A percentile compares a stretch with the other conserved stretches of the same genome.
These are phyloP conservation scores for Neodiprion lecontei DNA, from an alignment of 1,140 invertebrate species.

Conservation along the genomic window DNA sequence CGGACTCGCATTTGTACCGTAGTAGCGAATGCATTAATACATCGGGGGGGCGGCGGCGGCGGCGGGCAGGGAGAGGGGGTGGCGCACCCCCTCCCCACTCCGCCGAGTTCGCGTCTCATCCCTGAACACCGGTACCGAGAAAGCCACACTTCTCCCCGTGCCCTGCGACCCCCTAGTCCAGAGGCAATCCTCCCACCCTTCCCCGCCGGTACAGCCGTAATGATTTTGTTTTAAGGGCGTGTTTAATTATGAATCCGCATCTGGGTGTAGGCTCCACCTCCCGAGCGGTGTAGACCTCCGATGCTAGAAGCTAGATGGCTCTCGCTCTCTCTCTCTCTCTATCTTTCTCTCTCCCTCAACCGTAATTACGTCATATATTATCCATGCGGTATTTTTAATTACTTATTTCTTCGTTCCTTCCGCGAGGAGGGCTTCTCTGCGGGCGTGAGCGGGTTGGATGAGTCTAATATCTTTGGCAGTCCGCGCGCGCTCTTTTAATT, in stretches of 20 bases:
- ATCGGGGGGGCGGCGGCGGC: not conserved
- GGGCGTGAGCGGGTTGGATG: conserved; percentile 29
- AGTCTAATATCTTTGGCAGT: conserved; percentile 52
- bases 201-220: conserved; percentile 41
- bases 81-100: conserved; percentile 19
- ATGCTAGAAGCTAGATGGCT: conserved; percentile 43
- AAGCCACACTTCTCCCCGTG: not conserved
- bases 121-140: conserved; percentile 19
- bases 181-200: not conserved
- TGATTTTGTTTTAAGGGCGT: conserved; percentile 65
- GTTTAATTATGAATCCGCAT: conserved; percentile 64
- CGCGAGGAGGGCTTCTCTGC: conserved; percentile 8
- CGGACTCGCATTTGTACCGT: conserved; percentile 24
- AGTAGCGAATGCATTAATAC: conserved; percentile 22
- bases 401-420: conserved; percentile 49
- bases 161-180: conserved; percentile 3
- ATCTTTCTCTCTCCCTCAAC: conserved; percentile 45
- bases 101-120: conserved; percentile 30
- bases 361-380: conserved; percentile 55
- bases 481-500: conserved; percentile 47
- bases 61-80: conserved; percentile 13
- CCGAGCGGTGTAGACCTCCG: conserved; percentile 13
- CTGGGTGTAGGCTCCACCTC: conserved; percentile 59
- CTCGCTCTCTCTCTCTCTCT: conserved; percentile 47
- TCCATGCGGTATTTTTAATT: conserved; percentile 56